Base-by-base conservation (phyloP, 1,140 invertebrate genomes). In the Oscheius sp. region DNA sequence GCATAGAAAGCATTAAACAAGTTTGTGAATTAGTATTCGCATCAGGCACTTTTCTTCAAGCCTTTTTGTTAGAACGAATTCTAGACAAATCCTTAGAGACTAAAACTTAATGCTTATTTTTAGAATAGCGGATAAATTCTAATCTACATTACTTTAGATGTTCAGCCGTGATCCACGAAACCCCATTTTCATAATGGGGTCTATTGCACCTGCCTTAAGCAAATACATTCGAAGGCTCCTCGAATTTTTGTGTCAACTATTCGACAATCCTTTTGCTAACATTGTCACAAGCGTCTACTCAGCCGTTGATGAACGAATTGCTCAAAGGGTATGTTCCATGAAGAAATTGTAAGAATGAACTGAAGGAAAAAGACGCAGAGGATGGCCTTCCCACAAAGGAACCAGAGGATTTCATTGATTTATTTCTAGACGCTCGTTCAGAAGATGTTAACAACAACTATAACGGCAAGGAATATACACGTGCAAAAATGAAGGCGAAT, bases 361-460 rank as follows among this genome's bases (percentile, higher is more conserved):
- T 63, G 15, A 10, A 63, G 61, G 69, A 63, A 52, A 26, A 4
- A 1, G 69, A 63, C 38, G 23, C 15, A 18, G 46, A 49, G 23
- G 45, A 55, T 35, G 61, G 69, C 26, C 34, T 71, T 13, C 59
- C 63, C 28, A 38, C 61, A 13, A 45, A 32, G 36, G 69, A 71
- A 31, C 58, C 69, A 15, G 35, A 35, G 28, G 69, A 71, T 64
- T 71, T 71, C 32, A 64, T 71, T 28, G 69, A 71, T 29, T 64
- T 71, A 23, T 71, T 71, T n/a, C 29, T 71, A 1, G 69, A 71
- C 35, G 69, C 69, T 20, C 15, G 34, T 26, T 2, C 46, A 15
- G 45, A 63, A 49, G 59, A 71, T 15, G 35, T 26, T 15, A 4
- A 13, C 10, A 32, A 63, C n/a, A 32, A 34, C 10, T 32, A 18